phyloP scores from a whole-genome alignment of 2,888 invertebrate genomes.

The Ennomos fuscantarius region DNA sequence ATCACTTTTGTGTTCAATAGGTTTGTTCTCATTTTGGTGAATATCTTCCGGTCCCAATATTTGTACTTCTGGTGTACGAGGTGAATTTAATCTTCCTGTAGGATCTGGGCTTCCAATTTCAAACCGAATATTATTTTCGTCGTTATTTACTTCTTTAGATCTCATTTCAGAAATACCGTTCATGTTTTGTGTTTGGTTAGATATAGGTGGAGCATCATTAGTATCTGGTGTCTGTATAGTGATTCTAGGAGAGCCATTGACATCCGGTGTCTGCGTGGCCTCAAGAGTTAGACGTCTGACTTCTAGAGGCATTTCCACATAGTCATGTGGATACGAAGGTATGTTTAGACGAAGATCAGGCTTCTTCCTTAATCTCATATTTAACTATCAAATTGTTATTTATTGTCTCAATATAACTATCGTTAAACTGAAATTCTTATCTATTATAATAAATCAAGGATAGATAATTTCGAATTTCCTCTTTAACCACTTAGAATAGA shows the following conservation, averaged over 20 bases:
- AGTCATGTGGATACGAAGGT: slow-evolving; percentile 69
- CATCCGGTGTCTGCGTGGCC: slow-evolving; percentile 34
- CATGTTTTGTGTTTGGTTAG: neutral
- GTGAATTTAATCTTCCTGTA: slow-evolving; percentile 28
- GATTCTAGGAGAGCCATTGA: slow-evolving; percentile 5
- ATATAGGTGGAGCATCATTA: neutral
- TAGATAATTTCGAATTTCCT: no score
- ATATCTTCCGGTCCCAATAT: slow-evolving; percentile 55
- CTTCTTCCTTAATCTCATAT: slow-evolving; percentile 69
- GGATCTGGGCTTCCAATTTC: slow-evolving; percentile 7
- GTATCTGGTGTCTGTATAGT: neutral
- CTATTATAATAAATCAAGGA: slow-evolving; percentile 1
- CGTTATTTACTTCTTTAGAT: neutral
- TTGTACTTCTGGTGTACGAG: slow-evolving; percentile 70
- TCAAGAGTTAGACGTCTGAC: slow-evolving; percentile 56
- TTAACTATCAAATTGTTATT: slow-evolving; percentile 11
- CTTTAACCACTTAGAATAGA: neutral
- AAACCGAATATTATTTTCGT: neutral
- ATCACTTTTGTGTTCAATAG: slow-evolving; percentile 7
- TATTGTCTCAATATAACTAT: neutral
- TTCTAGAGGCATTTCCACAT: slow-evolving; percentile 73
- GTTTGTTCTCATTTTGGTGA: slow-evolving; percentile 22
- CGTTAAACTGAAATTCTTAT: neutral
- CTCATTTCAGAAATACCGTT: neutral
- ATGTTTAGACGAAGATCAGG: slow-evolving; percentile 69